A percentile compares a stretch with the other conserved stretches of the same genome.
phyloP scores from a whole-genome alignment of 2,113 vertebrate species.

The Sigmodon hispidus region DNA sequence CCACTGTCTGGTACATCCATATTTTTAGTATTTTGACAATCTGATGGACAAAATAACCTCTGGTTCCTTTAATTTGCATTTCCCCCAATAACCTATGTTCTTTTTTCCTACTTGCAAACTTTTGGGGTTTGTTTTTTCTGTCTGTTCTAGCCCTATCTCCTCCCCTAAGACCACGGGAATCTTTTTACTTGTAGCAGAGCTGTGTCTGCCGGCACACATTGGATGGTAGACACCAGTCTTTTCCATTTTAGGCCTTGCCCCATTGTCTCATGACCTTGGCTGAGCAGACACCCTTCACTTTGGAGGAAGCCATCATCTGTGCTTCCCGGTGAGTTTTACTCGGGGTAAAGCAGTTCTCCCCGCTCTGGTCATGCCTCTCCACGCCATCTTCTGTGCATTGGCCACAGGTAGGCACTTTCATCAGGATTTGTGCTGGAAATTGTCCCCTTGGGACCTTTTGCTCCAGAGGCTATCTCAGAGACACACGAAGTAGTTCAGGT shows the following conservation, averaged over 20 bases:
- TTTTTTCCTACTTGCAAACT: not conserved
- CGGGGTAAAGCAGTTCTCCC: not conserved
- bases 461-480: not conserved
- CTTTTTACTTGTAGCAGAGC: not conserved
- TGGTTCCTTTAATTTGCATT: not conserved
- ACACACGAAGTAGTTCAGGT: not conserved
- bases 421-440: not conserved
- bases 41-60: not conserved
- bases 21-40: not conserved
- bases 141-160: not conserved
- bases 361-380: not conserved
- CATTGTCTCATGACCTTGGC: not conserved
- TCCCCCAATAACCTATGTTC: not conserved
- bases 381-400: not conserved
- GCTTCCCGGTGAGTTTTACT: not conserved
- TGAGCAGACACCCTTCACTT: conserved; percentile 10
- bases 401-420: not conserved
- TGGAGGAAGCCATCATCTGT: not conserved
- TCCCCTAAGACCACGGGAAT: not conserved
- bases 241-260: not conserved
- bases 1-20: not conserved
- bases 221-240: not conserved
- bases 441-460: not conserved
- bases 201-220: not conserved
- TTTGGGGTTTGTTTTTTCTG: not conserved